Conservation (phyloP, 2,888 invertebrate genomes). For the Galeruca laticollis region DNA sequence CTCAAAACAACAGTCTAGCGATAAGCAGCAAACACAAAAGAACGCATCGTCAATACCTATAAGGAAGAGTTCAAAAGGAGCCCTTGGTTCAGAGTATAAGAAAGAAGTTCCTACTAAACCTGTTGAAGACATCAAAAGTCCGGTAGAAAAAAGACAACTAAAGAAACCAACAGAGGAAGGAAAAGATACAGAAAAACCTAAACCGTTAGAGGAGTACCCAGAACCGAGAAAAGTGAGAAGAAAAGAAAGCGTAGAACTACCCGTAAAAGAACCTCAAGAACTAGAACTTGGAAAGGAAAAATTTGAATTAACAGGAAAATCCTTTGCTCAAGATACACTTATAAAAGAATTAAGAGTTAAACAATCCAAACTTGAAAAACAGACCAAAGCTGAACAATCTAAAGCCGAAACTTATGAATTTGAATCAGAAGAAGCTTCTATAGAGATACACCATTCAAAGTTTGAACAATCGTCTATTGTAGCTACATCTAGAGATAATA, state of each 20-base stretch:
- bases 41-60: constrained; percentile 7
- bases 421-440: constrained; percentile 18
- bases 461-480: constrained; percentile 54
- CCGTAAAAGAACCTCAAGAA: constrained; percentile 33
- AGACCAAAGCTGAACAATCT: constrained; percentile 28
- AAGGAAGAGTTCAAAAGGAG: neutral
- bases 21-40: neutral
- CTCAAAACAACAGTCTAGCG: neutral
- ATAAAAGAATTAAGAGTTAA: constrained; percentile 44
- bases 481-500: constrained; percentile 37
- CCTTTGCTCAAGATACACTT: constrained; percentile 37
- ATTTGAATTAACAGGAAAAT: constrained; percentile 23
- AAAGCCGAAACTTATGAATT: constrained; percentile 38
- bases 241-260: constrained; percentile 15
- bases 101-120: constrained; percentile 4
- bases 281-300: constrained; percentile 35
- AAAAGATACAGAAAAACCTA: constrained; percentile 6
- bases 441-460: constrained; percentile 26
- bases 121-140: constrained; percentile 5
- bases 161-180: neutral
- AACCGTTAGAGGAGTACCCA: neutral
- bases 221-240: neutral
- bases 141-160: constrained; percentile 3
- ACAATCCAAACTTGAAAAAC: constrained; percentile 33
- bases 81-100: neutral